Conservation (phyloP, 2,888 invertebrate genomes). For the Hedya salicella region DNA sequence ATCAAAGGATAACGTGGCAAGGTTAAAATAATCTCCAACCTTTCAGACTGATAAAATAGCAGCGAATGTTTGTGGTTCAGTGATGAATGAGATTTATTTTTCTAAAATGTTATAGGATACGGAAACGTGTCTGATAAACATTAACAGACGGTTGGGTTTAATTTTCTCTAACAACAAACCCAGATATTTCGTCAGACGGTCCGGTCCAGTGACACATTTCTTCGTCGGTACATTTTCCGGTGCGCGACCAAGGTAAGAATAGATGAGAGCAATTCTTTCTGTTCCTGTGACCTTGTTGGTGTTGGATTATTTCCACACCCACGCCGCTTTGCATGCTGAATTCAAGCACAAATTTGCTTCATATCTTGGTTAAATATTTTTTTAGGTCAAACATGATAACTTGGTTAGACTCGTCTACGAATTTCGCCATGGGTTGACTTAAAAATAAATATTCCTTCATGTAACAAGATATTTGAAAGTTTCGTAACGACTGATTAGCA, state of each 20-base stretch:
- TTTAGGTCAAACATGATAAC: constrained; percentile 40
- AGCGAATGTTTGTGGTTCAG: constrained; percentile 19
- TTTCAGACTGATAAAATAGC: neutral
- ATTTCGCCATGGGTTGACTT: constrained; percentile 25
- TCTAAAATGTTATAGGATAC: constrained; percentile 35
- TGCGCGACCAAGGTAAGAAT: constrained; percentile 35
- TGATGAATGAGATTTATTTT: constrained; percentile 29
- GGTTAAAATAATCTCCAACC: constrained; percentile 59
- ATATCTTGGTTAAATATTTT: constrained; percentile 35
- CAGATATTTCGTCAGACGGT: constrained; percentile 45
- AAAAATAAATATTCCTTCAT: constrained; percentile 56
- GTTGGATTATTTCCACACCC: constrained; percentile 38
- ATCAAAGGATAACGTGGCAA: constrained; percentile 59
- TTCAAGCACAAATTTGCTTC: constrained; percentile 11
- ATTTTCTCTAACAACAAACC: constrained; percentile 55
- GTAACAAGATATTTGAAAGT: constrained; percentile 37
- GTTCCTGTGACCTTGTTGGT: constrained; percentile 36
- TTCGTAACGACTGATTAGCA: constrained; percentile 45
- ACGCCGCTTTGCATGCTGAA: constrained; percentile 26
- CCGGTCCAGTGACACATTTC: constrained; percentile 48
- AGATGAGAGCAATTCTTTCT: constrained; percentile 39
- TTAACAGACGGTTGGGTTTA: constrained; percentile 51
- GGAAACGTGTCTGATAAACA: constrained; percentile 51
- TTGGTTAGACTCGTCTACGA: constrained; percentile 21
- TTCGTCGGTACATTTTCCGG: constrained; percentile 45